Base-by-base conservation (phyloP, 1,140 invertebrate genomes). In the Trypoxylus dichotomus region DNA sequence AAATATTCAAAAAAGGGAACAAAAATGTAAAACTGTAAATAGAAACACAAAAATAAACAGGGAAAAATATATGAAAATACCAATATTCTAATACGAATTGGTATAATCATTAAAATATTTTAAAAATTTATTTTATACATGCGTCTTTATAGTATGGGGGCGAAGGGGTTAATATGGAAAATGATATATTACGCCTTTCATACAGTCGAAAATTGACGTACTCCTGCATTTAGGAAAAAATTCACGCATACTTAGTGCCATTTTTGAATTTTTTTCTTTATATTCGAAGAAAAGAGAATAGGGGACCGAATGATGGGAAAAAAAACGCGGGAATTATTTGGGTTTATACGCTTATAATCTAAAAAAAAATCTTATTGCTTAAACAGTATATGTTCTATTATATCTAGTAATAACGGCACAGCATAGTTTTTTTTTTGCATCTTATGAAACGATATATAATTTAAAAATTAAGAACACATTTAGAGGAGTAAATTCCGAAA, bases 1-100 rank as follows among this genome's bases (percentile, higher is more conserved):
- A n/a, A 58, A 60, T 37, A 21, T 15, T 60, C 32, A 27, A 60
- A 76, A 76, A 41, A 32, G n/a, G 71, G 37, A 77, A 76, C 29
- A 58, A 77, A 72, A 21, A 42, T 25, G 25, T 24, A 29, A 41
- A 58, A 24, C 25, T 71, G 19, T 27, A 8, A 54, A 25, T 60
- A 32, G 29, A 15, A 60, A 32, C 75, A n/a, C 43, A 77, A 25
- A 41, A 37, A 37, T 32, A 73, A 73, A 41, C 41, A 47, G 24
- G 41, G 41, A 21, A 75, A 24, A 42, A 41, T 19, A 47, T 42
- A 24, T 75, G 47, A 41, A 75, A 75, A 25, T 75, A 54, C 19
- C 47, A 54, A 54, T 54, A n/a, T 54, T n/a, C 15, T 54, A 19
- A 54, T 54, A n/a, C 1, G 7, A 19, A 54, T 19, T 54, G 47